These are phyloP conservation scores for Meandrusa payeni DNA, from an alignment of 2,888 invertebrate genomes.

Conservation along the genomic window DNA sequence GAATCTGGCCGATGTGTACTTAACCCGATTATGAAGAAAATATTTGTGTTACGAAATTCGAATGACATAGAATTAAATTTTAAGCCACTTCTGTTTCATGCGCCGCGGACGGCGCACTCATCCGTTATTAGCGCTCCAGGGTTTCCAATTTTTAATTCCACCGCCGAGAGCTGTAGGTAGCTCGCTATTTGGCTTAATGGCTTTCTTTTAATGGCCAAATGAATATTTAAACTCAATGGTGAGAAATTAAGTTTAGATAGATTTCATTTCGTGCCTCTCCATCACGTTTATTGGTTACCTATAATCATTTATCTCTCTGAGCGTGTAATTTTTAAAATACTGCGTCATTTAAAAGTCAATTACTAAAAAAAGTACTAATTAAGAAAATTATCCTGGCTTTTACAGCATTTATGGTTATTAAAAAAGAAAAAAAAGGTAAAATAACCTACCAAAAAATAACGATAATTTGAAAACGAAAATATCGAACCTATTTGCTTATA, in stretches of 20 bases:
- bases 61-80: too few species aligned
- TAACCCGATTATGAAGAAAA: too few species aligned
- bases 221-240: conserved; percentile 61
- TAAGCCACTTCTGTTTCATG: too few species aligned
- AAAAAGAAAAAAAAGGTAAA: too few species aligned
- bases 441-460: too few species aligned
- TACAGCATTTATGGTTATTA: too few species aligned
- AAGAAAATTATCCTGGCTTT: too few species aligned
- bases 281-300: conserved; percentile 25
- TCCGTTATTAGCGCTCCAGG: conserved; percentile 11
- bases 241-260: conserved; percentile 61
- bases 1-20: too few species aligned
- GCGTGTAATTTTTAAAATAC: conserved; percentile 7
- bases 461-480: too few species aligned
- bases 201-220: conserved; percentile 61
- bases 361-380: too few species aligned
- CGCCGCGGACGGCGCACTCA: background rate
- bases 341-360: conserved; percentile 12
- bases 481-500: too few species aligned
- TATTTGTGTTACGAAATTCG: too few species aligned
- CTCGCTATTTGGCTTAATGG: conserved; percentile 59
- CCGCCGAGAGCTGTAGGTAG: conserved; percentile 34
- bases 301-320: background rate
- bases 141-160: conserved; percentile 48
- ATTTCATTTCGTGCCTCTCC: conserved; percentile 47